These are phyloP conservation scores for Pammene fasciana DNA, from an alignment of 2,888 invertebrate genomes.

Conservation along the genomic window DNA sequence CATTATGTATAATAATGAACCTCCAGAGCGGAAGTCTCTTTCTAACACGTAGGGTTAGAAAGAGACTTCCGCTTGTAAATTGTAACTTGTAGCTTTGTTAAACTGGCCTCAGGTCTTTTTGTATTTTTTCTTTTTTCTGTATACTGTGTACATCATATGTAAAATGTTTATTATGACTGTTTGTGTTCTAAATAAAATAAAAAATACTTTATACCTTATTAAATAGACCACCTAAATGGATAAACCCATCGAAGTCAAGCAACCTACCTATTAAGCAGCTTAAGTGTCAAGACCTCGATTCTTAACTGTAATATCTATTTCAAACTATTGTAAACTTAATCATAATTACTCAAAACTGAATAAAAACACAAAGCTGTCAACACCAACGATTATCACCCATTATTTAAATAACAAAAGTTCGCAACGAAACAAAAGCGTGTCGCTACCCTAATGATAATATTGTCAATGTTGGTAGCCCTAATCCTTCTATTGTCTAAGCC, in stretches of 20 bases:
- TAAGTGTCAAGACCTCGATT: constrained; percentile 7
- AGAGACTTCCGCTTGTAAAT: no score
- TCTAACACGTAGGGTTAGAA: no score
- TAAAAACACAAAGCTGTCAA: constrained; percentile 35
- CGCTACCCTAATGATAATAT: constrained; percentile 45
- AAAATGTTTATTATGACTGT: no score
- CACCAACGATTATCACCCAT: constrained; percentile 23
- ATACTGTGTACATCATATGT: no score
- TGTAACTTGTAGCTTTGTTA: no score
- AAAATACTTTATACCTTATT: background rate
- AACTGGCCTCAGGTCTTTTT: no score
- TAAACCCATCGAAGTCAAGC: constrained; percentile 3
- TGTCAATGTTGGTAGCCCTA: constrained; percentile 44
- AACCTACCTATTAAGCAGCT: constrained; percentile 16
- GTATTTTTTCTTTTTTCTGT: no score
- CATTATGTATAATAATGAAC: no score
- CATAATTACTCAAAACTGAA: constrained; percentile 29
- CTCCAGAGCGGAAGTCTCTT: no score
- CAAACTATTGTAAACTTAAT: constrained; percentile 12
- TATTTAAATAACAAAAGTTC: constrained; percentile 41
- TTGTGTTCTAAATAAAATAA: no score
- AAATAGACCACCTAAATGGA: constrained; percentile 14
- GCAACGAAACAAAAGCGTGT: constrained; percentile 27
- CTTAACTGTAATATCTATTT: constrained; percentile 10
- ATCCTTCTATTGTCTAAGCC: constrained; percentile 37